phyloP scores from a whole-genome alignment of 2,888 invertebrate species.

The Carcina quercana region DNA sequence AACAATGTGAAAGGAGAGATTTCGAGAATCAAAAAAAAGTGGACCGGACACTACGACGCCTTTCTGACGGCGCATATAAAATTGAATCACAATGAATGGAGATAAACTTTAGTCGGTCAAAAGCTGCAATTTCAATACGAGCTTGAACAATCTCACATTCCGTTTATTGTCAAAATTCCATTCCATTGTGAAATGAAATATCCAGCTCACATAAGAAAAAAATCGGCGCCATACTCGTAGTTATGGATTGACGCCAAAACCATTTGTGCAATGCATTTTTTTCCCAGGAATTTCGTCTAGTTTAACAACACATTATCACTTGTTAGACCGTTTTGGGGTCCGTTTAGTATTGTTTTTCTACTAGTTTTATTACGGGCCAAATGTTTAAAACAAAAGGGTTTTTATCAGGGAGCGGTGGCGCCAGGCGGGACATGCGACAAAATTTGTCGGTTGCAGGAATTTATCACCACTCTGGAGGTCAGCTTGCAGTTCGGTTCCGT shows the following conservation, averaged over 20 bases:
- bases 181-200: too few relatives aligned
- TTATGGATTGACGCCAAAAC: slow-evolving; percentile 24
- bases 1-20: too few relatives aligned
- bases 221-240: slow-evolving; percentile 27
- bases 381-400: slow-evolving; percentile 32
- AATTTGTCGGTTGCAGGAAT: slow-evolving; percentile 28
- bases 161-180: too few relatives aligned
- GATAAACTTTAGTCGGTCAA: too few relatives aligned
- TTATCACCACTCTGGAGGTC: slow-evolving; percentile 43
- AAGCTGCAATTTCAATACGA: too few relatives aligned
- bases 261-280: slow-evolving; percentile 28
- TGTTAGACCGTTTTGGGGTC: slow-evolving; percentile 26
- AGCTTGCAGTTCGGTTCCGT: slow-evolving; percentile 6
- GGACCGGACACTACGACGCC: too few relatives aligned
- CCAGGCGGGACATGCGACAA: slow-evolving; percentile 31
- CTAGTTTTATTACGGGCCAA: too few relatives aligned
- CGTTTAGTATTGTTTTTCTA: slow-evolving; percentile 25
- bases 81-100: too few relatives aligned
- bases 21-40: too few relatives aligned
- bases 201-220: slow-evolving; percentile 25
- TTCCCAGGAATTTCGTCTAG: slow-evolving; percentile 9
- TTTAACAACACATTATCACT: slow-evolving; percentile 21
- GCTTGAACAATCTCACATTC: too few relatives aligned
- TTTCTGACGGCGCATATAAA: too few relatives aligned
- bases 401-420: slow-evolving; percentile 38